phyloP scores from a whole-genome alignment of 2,888 invertebrate genomes.

The Argyresthia albistria region DNA sequence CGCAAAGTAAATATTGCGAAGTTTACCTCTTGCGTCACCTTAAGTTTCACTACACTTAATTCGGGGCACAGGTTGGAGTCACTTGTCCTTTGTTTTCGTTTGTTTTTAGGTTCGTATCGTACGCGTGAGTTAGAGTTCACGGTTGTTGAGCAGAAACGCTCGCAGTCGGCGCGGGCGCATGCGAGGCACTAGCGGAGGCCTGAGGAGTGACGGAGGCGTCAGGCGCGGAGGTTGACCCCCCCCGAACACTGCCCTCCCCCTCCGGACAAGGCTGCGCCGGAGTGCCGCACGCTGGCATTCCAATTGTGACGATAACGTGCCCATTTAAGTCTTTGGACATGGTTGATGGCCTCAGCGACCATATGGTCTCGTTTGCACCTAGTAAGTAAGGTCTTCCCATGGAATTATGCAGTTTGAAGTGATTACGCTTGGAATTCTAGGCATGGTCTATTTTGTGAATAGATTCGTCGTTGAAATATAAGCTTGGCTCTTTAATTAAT shows the following conservation, averaged over 20 bases:
- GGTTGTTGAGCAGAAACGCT: slow-evolving; percentile 26
- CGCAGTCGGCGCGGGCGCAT: slow-evolving; percentile 43
- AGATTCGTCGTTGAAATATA: too few species aligned
- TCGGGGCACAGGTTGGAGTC: not conserved
- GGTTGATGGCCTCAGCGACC: slow-evolving; percentile 58
- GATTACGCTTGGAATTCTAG: not conserved
- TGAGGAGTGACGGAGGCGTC: slow-evolving; percentile 25
- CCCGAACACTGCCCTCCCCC: slow-evolving; percentile 19
- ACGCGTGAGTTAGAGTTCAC: slow-evolving; percentile 9
- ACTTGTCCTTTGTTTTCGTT: slow-evolving; percentile 21
- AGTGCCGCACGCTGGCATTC: slow-evolving; percentile 44
- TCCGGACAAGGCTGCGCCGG: slow-evolving; percentile 40
- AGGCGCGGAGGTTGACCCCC: slow-evolving; percentile 29
- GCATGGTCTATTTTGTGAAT: too few species aligned
- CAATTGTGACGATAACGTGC: slow-evolving; percentile 66
- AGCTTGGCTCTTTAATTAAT: too few species aligned
- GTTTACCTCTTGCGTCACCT: not conserved
- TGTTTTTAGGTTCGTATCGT: slow-evolving; percentile 12
- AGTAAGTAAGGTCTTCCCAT: slow-evolving; percentile 8
- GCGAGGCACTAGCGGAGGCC: slow-evolving; percentile 33
- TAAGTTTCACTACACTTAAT: not conserved
- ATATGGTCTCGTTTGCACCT: slow-evolving; percentile 54
- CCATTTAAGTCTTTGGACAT: slow-evolving; percentile 70
- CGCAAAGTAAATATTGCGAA: not conserved
- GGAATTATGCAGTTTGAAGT: slow-evolving; percentile 28